A percentile compares a stretch with the other conserved stretches of the same genome.
Evolutionary conservation across 2,113 vertebrate species (phyloP).

Genomic region (Lanius ludovicianus): DNA sequence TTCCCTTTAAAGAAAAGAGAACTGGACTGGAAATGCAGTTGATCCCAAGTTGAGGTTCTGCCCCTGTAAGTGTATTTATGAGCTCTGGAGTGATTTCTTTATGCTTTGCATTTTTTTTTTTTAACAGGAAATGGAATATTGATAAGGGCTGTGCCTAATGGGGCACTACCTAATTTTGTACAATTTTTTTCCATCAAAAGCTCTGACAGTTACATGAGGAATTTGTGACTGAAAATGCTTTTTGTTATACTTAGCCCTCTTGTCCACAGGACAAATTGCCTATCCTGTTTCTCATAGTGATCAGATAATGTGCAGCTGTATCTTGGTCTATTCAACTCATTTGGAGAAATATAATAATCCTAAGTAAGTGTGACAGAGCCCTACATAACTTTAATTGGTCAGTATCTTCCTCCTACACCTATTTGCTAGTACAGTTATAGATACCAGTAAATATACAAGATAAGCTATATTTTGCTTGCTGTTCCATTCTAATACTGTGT

Average conservation of each 20-base stretch:
- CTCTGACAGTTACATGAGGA: background rate
- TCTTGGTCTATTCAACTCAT: background rate
- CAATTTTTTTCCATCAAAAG: background rate
- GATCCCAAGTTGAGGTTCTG: background rate
- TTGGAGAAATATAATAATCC: background rate
- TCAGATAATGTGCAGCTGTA: background rate
- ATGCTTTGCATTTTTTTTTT: background rate
- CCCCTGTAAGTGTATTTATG: background rate
- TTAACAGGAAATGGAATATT: background rate
- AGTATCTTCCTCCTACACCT: background rate
- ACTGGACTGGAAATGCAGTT: background rate
- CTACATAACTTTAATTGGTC: background rate
- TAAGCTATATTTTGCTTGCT: background rate
- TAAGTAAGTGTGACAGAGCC: accelerated
- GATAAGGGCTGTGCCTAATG: background rate
- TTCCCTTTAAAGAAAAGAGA: background rate
- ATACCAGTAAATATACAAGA: background rate
- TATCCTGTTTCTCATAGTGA: background rate
- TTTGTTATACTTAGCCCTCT: background rate
- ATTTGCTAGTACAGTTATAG: background rate
- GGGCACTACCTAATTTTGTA: background rate
- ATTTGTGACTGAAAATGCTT: background rate
- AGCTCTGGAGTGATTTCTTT: background rate
- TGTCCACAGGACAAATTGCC: background rate
- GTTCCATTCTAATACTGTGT: background rate